A percentile compares a stretch with the other conserved stretches of the same genome.
These are phyloP conservation scores for Drosophila monieri DNA, from an alignment of 2,888 invertebrate species.

Conservation along the genomic window DNA sequence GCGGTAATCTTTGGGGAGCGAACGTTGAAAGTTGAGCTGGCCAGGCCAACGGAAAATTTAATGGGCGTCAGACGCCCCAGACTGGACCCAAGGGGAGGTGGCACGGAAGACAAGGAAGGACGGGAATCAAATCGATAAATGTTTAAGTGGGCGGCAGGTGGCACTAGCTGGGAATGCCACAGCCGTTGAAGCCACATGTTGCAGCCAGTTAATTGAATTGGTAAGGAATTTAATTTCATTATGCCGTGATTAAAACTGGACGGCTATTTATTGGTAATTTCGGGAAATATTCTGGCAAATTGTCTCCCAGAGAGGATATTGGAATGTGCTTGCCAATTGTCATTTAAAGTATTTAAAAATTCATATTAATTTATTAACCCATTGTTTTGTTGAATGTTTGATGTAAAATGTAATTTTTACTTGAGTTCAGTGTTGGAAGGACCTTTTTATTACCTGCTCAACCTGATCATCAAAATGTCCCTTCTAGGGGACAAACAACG, in stretches of 20 bases:
- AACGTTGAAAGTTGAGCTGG: slow-evolving; percentile 54
- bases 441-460: slow-evolving; percentile 50
- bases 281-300: background rate
- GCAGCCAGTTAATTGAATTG: slow-evolving; percentile 34
- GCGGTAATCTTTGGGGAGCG: slow-evolving; percentile 78
- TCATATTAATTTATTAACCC: background rate
- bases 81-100: slow-evolving; percentile 1
- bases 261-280: background rate
- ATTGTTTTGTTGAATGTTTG: background rate
- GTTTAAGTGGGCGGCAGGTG: slow-evolving; percentile 10
- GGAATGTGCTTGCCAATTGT: too few species aligned
- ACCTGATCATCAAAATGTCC: slow-evolving; percentile 21
- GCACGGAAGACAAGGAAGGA: background rate
- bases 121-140: slow-evolving; percentile 20
- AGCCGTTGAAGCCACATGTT: slow-evolving; percentile 29
- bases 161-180: background rate
- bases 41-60: slow-evolving; percentile 51
- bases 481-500: background rate
- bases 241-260: slow-evolving; percentile 19
- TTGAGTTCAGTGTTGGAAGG: background rate
- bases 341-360: too few species aligned
- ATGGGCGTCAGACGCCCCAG: slow-evolving; percentile 45
- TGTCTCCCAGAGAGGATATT: too few species aligned
- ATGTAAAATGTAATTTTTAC: background rate
- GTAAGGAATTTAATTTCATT: slow-evolving; percentile 12